A percentile compares a stretch with the other conserved stretches of the same genome.
Conservation (phyloP, 2,113 vertebrate species). For the Isurus oxyrinchus region DNA sequence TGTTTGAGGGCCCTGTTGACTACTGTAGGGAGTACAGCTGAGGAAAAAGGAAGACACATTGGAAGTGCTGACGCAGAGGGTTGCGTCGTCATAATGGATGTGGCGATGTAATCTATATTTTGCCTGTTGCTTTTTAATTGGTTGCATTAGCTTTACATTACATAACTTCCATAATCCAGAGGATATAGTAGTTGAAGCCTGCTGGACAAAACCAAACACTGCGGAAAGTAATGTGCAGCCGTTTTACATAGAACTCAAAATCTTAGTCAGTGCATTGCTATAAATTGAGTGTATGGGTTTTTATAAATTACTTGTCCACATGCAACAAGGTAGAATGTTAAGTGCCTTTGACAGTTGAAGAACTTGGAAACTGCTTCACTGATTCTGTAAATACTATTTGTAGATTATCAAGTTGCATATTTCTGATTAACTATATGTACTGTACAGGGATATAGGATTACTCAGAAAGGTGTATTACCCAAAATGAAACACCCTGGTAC, state of each 20-base stretch:
- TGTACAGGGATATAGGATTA: neutral
- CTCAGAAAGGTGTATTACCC: neutral
- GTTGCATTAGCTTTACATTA: neutral
- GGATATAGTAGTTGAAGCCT: neutral
- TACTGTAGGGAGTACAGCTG: neutral
- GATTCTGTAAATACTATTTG: neutral
- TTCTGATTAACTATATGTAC: neutral
- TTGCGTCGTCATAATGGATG: neutral
- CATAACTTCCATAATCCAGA: neutral
- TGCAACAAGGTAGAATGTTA: neutral
- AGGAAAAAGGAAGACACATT: neutral
- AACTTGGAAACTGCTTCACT: neutral
- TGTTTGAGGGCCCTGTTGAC: neutral
- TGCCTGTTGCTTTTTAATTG: neutral
- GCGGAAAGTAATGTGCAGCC: neutral
- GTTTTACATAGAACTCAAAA: neutral
- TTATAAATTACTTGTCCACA: neutral
- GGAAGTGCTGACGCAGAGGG: neutral
- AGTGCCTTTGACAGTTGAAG: neutral
- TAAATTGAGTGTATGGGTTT: neutral
- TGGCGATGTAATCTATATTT: neutral
- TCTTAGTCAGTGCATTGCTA: neutral
- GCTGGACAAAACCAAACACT: neutral
- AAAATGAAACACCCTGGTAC: neutral
- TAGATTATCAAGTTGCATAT: neutral